A percentile compares a stretch with the other conserved stretches of the same genome.
Evolutionary conservation across 2,888 invertebrate genomes (phyloP).

Genomic region (Nymphalis c-album): DNA sequence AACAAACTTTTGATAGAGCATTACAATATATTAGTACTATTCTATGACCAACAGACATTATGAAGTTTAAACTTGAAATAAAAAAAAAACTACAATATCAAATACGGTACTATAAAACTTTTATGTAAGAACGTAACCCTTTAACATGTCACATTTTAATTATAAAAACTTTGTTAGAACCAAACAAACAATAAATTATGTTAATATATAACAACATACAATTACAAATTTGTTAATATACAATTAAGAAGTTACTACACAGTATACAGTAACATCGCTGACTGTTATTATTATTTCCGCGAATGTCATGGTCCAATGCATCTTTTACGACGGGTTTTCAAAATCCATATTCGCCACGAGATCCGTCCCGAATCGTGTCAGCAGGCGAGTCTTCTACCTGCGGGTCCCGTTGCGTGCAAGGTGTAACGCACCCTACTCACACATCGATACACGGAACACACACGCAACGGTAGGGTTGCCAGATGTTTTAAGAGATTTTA

Average conservation of each 20-base stretch:
- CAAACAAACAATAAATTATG: too few relatives aligned
- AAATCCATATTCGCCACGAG: constrained; percentile 67
- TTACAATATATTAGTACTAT: not conserved
- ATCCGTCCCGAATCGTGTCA: constrained; percentile 71
- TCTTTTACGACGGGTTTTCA: constrained; percentile 34
- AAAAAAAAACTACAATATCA: too few relatives aligned
- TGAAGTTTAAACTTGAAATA: too few relatives aligned
- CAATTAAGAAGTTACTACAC: not conserved
- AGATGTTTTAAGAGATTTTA: constrained; percentile 24
- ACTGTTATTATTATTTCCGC: constrained; percentile 36
- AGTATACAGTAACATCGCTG: constrained; percentile 16
- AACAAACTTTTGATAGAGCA: not conserved
- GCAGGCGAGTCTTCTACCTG: constrained; percentile 68
- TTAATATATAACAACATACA: too few relatives aligned
- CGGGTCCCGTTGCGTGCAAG: constrained; percentile 79
- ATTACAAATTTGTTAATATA: not conserved
- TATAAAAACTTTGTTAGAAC: too few relatives aligned
- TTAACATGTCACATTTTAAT: too few relatives aligned
- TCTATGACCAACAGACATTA: too few relatives aligned
- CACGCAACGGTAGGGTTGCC: constrained; percentile 30
- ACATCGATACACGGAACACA: constrained; percentile 44
- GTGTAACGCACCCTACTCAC: constrained; percentile 55
- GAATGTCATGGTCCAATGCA: constrained; percentile 37
- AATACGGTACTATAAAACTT: too few relatives aligned
- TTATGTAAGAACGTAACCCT: too few relatives aligned